Percentiles rank a stretch among this genome's conserved stretches.
phyloP scores from a whole-genome alignment of 23 tunicate species.

The Phallusia fumigata region DNA sequence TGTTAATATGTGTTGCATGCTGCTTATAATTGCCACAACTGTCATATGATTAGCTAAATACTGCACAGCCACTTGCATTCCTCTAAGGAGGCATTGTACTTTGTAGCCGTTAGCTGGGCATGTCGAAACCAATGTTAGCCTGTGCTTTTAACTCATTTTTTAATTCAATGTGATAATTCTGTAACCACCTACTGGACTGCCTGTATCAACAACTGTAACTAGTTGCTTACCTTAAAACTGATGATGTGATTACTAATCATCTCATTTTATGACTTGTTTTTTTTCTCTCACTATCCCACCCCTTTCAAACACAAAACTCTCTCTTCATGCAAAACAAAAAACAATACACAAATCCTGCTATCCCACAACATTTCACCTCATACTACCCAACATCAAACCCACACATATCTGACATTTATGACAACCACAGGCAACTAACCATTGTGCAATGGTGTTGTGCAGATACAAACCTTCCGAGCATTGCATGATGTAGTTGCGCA shows the following conservation, averaged over 20 bases:
- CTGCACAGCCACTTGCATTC: background rate
- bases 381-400: too few species aligned
- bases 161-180: background rate
- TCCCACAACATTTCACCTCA: too few species aligned
- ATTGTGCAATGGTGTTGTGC: background rate
- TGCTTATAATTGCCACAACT: slow-evolving; percentile 3
- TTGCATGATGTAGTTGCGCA: slow-evolving; percentile 12
- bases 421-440: slow-evolving; percentile 9
- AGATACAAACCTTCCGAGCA: background rate
- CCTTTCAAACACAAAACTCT: background rate
- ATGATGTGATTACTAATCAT: slow-evolving; percentile 50
- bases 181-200: slow-evolving; percentile 5
- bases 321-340: background rate
- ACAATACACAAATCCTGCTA: background rate
- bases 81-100: background rate
- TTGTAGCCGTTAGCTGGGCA: background rate
- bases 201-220: slow-evolving; percentile 15
- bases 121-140: background rate
- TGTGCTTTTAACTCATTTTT: background rate
- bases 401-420: background rate
- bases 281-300: slow-evolving; percentile 16
- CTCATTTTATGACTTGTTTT: slow-evolving; percentile 46
- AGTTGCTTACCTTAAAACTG: slow-evolving; percentile 18
- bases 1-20: background rate
- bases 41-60: background rate